Evolutionary conservation across 1,140 invertebrate species (phyloP).

Genomic region (Drosophila santomea): DNA sequence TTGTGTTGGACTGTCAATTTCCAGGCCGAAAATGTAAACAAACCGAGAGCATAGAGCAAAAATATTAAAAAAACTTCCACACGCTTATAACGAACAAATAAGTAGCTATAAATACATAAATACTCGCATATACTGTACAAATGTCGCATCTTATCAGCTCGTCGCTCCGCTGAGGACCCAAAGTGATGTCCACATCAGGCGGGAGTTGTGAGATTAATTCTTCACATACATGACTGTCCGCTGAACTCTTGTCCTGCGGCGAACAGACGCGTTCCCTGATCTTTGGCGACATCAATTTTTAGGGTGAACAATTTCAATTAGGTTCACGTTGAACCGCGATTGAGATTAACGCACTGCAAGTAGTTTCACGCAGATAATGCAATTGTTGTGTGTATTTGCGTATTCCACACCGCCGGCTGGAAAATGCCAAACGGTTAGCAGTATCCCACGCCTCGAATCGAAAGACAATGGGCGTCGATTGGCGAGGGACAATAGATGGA

Average conservation of each 20-base stretch:
- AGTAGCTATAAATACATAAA: slow-evolving; percentile 20
- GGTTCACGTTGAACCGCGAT: slow-evolving; percentile 60
- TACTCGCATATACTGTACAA: not conserved
- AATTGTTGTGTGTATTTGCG: slow-evolving; percentile 42
- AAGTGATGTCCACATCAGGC: slow-evolving; percentile 34
- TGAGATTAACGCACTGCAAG: slow-evolving; percentile 48
- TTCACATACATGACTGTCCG: not conserved
- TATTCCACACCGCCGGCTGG: not conserved
- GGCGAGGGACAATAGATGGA: slow-evolving; percentile 51
- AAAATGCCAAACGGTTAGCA: slow-evolving; percentile 9
- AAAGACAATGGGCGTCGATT: slow-evolving; percentile 34
- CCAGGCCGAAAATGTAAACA: slow-evolving; percentile 55
- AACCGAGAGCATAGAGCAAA: slow-evolving; percentile 19
- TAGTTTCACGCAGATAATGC: slow-evolving; percentile 47
- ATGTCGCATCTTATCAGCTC: slow-evolving; percentile 28
- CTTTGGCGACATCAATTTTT: slow-evolving; percentile 64
- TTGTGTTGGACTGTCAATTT: slow-evolving; percentile 50
- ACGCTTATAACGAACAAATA: slow-evolving; percentile 46
- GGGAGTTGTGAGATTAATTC: slow-evolving; percentile 33
- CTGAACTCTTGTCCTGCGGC: slow-evolving; percentile 60
- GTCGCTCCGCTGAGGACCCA: slow-evolving; percentile 32
- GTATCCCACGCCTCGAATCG: slow-evolving; percentile 17
- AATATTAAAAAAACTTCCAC: slow-evolving; percentile 30
- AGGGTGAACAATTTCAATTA: slow-evolving; percentile 67
- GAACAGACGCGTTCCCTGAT: slow-evolving; percentile 40